Evolutionary conservation across 2,888 invertebrate species (phyloP), one percentile per base, ranked within the genome.

Genomic region (Lapara coniferarum): DNA sequence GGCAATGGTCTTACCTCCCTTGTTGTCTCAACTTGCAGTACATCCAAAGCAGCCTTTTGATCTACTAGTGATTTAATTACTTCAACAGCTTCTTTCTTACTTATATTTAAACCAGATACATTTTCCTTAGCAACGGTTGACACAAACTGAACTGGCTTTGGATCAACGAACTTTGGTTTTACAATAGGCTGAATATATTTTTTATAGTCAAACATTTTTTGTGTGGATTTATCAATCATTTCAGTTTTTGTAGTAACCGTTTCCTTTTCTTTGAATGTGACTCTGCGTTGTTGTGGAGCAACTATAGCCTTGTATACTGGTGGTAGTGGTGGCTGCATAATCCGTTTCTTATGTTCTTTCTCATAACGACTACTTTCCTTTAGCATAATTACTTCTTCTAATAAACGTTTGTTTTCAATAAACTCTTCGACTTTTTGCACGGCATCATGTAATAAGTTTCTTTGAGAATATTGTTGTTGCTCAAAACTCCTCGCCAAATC

Each of bases 171-270:
- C 13, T 46, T 63, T 19, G 63, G 63, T 12, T 49, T 19, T 10
- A 77, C 72, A 0, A 78, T 81, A 30, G 73, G 74, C 73, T 84
- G 77, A 13, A 75, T 71, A 51, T 76, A 71, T 72, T 84, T 78
- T 67, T 78, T 66, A 10, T 77, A 66, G 56, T 78, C 74, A 46
- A 84, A 71, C 2, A 76, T 70, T 70, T 78, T 74, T 49, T 78
- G 70, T 66, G 77, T 74, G 0, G 76, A 72, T 66, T 81, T 76
- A 68, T 80, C 73, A n/a, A 75, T 71, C 14, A 78, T 67, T 77
- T 83, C 79, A 10, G 75, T 75, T 14, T 75, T 73, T 73, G 83
- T 75, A 44, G 77, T 77, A 25, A 79, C 77, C 8, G 78, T 66
- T 63, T 49, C 19, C 19, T 19, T 55, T 10, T 55, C 19, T 55